Evolutionary conservation across 1,140 invertebrate species (phyloP).

Genomic region (Bombus picipes): DNA sequence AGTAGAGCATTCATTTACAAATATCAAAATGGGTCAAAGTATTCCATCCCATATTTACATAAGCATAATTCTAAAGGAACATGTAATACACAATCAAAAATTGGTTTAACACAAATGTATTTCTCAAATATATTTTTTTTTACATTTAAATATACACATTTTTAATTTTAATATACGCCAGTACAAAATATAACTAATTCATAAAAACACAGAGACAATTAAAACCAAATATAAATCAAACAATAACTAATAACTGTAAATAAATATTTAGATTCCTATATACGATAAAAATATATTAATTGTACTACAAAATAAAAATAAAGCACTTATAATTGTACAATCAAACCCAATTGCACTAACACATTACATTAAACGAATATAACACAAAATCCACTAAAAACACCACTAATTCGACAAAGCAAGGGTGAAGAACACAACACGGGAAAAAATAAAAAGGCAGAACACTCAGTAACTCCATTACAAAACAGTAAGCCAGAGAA

Average conservation of each 20-base stretch:
- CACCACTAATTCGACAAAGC: not conserved
- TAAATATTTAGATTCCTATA: not conserved
- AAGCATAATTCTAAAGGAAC: not conserved
- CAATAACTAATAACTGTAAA: not conserved
- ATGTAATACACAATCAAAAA: not conserved
- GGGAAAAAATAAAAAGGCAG: not conserved
- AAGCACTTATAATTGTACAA: constrained; percentile 5
- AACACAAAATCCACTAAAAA: not conserved
- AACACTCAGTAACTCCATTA: not conserved
- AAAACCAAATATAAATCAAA: not conserved
- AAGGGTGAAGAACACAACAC: not conserved
- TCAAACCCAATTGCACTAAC: constrained; percentile 8
- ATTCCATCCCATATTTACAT: not conserved
- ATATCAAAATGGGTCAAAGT: not conserved
- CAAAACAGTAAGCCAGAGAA: constrained; percentile 9
- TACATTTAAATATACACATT: not conserved
- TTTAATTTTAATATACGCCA: not conserved
- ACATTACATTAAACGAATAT: not conserved
- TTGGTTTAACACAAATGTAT: not conserved
- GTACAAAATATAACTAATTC: not conserved
- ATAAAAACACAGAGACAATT: not conserved
- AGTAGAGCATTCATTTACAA: not conserved
- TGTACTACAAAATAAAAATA: constrained; percentile 10
- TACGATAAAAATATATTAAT: not conserved
- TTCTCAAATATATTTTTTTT: not conserved